phyloP scores from a whole-genome alignment of 2,888 invertebrate genomes.

The Ochropleura plecta region DNA sequence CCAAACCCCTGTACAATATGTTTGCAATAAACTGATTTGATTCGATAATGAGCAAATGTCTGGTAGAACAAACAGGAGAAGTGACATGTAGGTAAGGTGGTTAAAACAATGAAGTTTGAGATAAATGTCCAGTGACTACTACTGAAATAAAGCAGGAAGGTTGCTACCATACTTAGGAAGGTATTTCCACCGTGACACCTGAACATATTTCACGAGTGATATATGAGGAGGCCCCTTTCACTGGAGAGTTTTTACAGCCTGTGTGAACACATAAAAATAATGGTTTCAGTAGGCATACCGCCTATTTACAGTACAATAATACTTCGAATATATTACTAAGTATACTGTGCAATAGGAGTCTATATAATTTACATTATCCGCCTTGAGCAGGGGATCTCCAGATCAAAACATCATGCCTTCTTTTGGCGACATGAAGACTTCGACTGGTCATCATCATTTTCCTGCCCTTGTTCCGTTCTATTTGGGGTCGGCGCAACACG shows the following conservation, averaged over 20 bases:
- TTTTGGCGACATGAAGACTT: too few species aligned
- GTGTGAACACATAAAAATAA: slow-evolving; percentile 31
- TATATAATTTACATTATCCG: too few species aligned
- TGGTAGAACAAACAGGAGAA: neutral
- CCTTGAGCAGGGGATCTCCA: neutral
- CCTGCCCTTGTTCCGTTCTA: too few species aligned
- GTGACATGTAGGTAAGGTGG: too few species aligned
- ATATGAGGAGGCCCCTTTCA: slow-evolving; percentile 29
- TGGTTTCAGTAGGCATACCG: slow-evolving; percentile 6
- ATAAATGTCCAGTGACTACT: neutral
- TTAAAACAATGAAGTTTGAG: neutral
- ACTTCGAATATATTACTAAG: neutral
- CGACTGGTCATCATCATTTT: too few species aligned
- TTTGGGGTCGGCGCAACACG: too few species aligned
- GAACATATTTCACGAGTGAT: slow-evolving; percentile 46
- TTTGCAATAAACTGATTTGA: neutral
- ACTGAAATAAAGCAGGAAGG: slow-evolving; percentile 1
- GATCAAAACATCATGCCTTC: neutral
- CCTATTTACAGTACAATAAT: neutral
- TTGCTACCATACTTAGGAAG: slow-evolving; percentile 14
- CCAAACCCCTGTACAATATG: too few species aligned
- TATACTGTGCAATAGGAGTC: neutral
- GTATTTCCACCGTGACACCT: slow-evolving; percentile 34
- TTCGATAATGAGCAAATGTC: neutral
- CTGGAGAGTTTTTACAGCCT: slow-evolving; percentile 32